Evolutionary conservation across 2,797 vertebrate genomes (phyloP), one percentile per base, ranked within the genome.

Genomic region (Rhyacichthys aspro): DNA sequence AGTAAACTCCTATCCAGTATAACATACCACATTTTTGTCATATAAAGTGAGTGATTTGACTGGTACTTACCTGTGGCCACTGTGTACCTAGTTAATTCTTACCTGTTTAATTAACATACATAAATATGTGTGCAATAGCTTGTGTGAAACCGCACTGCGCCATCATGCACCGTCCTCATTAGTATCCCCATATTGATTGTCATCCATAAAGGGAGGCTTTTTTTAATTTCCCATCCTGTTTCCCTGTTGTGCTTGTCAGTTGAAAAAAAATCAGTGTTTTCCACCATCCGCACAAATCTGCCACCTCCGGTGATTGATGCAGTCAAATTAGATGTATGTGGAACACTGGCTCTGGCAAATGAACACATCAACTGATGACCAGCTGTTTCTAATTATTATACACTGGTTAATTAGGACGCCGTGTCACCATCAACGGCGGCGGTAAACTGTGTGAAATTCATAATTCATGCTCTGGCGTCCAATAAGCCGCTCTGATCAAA

Each of bases 301-400:
- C 88, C 82, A 78, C 82, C 76, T 72, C 79, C 32, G 37, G 70
- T 81, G 86, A 89, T 84, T 79, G 86, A 86, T 86, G 84, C 80
- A 86, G 89, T 90, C 86, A 90, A 85, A 90, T 89, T 74, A 88
- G 87, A 89, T 87, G 86, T 86, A 88, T 88, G 85, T 89, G 83
- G 84, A 86, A 83, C 76, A 73, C 73, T 74, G 77, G 79, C 82
- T 86, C 77, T 74, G 78, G 80, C 85, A 89, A 90, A 90, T 90
- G 82, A 91, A 89, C 83, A 86, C 89, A 80, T 88, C 88, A 87
- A 88, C 87, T 89, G 90, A 89, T 91, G 91, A 89, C 89, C 90
- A 91, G 89, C 89, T 91, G 88, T 90, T 90, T 89, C 84, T 90
- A 90, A 91, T 90, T 90, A 90, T 89, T 90, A 88, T 88, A 88